Conservation (phyloP, 2,888 invertebrate genomes). For the Eristalis tenax region DNA sequence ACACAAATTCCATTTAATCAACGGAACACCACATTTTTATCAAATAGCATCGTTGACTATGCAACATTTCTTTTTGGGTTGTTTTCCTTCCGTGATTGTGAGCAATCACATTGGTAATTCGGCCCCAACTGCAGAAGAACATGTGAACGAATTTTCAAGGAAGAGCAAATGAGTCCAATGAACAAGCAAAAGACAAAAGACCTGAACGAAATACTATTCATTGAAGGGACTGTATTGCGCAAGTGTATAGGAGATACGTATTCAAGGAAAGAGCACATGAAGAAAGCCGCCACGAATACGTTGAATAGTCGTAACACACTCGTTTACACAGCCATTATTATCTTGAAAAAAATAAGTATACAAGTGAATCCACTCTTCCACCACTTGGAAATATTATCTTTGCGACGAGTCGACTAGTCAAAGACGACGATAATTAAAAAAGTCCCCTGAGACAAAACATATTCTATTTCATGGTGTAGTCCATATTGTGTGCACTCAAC, state of each 20-base stretch:
- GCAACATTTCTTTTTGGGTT: too few species aligned
- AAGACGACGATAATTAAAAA: not conserved
- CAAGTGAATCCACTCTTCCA: not conserved
- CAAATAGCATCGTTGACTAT: too few species aligned
- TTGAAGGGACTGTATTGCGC: conserved; percentile 18
- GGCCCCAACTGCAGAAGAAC: not conserved
- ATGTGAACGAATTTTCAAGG: not conserved
- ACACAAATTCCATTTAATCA: too few species aligned
- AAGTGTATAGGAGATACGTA: conserved; percentile 36
- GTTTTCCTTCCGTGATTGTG: too few species aligned
- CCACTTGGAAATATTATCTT: conserved; percentile 1
- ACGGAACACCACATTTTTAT: too few species aligned
- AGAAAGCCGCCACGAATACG: conserved; percentile 38
- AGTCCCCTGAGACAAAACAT: not conserved
- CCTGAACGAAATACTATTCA: not conserved
- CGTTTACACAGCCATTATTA: not conserved
- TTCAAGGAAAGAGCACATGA: conserved; percentile 10
- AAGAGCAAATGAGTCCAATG: not conserved
- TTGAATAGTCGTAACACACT: not conserved
- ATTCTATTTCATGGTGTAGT: too few species aligned
- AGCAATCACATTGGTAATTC: not conserved
- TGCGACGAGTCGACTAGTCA: not conserved
- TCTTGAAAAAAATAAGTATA: not conserved
- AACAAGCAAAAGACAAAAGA: not conserved
- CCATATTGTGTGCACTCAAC: too few species aligned